Percentiles rank a stretch among this genome's conserved stretches.
These are phyloP conservation scores for Lutraria rhynchaena DNA, from an alignment of 1,140 invertebrate species.

Conservation along the genomic window DNA sequence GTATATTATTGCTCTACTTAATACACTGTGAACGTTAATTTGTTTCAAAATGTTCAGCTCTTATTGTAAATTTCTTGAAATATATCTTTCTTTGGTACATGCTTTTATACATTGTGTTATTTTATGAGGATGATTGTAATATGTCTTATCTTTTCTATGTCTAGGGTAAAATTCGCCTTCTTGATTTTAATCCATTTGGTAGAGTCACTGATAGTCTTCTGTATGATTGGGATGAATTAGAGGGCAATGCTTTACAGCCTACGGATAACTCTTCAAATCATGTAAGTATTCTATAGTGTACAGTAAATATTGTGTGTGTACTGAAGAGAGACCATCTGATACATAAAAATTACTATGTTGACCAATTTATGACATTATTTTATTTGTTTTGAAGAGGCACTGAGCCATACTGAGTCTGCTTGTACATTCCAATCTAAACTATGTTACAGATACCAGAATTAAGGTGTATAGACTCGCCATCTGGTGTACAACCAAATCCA, in stretches of 20 bases:
- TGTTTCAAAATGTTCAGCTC: too few relatives aligned
- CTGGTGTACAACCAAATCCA: constrained; percentile 67
- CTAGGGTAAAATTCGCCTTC: constrained; percentile 83
- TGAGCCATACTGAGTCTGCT: neutral
- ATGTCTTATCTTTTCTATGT: too few relatives aligned
- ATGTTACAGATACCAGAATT: constrained; percentile 63
- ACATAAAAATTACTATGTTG: neutral
- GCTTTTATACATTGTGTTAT: too few relatives aligned
- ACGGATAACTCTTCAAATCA: constrained; percentile 1
- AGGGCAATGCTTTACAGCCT: neutral
- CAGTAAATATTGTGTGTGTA: too few relatives aligned
- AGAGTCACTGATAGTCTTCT: constrained; percentile 84
- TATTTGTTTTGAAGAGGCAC: neutral
- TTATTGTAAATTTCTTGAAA: too few relatives aligned
- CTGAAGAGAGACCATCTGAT: neutral
- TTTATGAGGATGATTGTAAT: too few relatives aligned
- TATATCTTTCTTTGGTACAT: too few relatives aligned
- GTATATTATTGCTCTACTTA: too few relatives aligned
- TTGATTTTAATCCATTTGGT: constrained; percentile 87
- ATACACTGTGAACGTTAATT: too few relatives aligned
- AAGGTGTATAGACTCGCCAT: constrained; percentile 67
- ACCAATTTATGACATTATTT: neutral
- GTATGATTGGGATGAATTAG: constrained; percentile 85
- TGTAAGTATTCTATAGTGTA: constrained; percentile 7
- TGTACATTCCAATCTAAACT: too few relatives aligned